These are phyloP conservation scores for Hormiphora californensis DNA, from an alignment of 37 sponge, comb jelly and placozoan genomes.

Conservation along the genomic window DNA sequence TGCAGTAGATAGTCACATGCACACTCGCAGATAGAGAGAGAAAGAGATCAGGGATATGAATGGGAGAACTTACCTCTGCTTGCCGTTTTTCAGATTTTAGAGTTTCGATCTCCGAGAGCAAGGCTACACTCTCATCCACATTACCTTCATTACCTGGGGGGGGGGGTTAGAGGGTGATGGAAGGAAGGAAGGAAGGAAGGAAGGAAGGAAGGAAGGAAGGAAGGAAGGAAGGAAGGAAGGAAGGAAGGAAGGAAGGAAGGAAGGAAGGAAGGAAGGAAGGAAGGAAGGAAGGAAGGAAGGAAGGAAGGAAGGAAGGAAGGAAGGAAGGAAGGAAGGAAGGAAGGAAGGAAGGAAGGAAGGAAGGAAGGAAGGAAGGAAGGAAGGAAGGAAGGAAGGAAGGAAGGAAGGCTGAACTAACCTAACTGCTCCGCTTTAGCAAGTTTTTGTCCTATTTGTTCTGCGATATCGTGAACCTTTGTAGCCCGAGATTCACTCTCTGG, in stretches of 20 bases:
- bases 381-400: slow-evolving; percentile 20
- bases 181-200: slow-evolving; percentile 31
- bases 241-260: neutral
- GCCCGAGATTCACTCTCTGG: slow-evolving; percentile 80
- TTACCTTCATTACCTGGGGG: slow-evolving; percentile 76
- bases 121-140: slow-evolving; percentile 83
- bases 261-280: slow-evolving; percentile 20
- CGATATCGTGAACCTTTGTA: slow-evolving; percentile 58
- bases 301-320: slow-evolving; percentile 31
- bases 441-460: slow-evolving; percentile 90
- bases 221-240: neutral
- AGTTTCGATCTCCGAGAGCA: slow-evolving; percentile 82
- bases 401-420: slow-evolving; percentile 59
- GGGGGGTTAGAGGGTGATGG: too few relatives aligned
- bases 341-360: neutral
- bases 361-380: neutral
- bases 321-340: neutral
- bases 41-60: too few relatives aligned
- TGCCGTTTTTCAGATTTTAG: slow-evolving; percentile 76
- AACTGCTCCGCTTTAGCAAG: slow-evolving; percentile 90
- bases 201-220: neutral
- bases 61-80: slow-evolving; percentile 62
- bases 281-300: neutral
- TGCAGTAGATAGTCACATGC: neutral
- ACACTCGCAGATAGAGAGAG: neutral